Evolutionary conservation across 1,140 invertebrate genomes (phyloP), one percentile per base, ranked within the genome.

Genomic region (Psilanteris sp.): DNA sequence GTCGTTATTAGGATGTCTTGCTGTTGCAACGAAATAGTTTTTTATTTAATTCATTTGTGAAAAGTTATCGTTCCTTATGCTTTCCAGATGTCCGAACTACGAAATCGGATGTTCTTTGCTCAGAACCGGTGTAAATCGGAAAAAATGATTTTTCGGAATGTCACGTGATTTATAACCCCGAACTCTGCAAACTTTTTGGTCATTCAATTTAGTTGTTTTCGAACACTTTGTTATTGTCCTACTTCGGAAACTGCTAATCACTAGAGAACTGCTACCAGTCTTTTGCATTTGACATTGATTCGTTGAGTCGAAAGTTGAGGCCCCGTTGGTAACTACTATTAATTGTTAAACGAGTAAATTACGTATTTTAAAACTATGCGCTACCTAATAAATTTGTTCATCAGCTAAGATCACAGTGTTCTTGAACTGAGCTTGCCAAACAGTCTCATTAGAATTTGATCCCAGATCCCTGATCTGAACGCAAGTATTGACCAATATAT

Each of bases 331-430:
- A 73, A 78, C 62, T 82, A 83, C 59, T 74, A 68, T 66, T 67
- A 55, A 74, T 73, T 9, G 52, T 52, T 39, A 73, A 72, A 74
- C 44, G 57, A 73, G 46, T 67, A 59, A 57, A 62, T 55, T 80
- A 78, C 41, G 34, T 70, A 54, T 41, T 74, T 36, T 67, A 67
- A 44, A 2, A n/a, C 54, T 75, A 74, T 26, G 59, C 11, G 18
- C 72, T 76, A 79, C 50, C 73, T 61, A 71, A 20, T 73, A 54
- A 48, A 59, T 70, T 70, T 59, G 43, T 74, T 39, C 27, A 57
- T 75, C 11, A 46, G 37, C 82, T 87, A 88, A 78, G 81, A 88
- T 87, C 86, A 87, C 87, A 88, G 86, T 85, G 79, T 85, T 84
- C 79, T 80, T 82, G 82, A 85, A 87, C 78, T 79, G 79, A 83